These are phyloP conservation scores for Ophioninae sp. DNA, from an alignment of 2,888 invertebrate genomes.

Conservation along the genomic window DNA sequence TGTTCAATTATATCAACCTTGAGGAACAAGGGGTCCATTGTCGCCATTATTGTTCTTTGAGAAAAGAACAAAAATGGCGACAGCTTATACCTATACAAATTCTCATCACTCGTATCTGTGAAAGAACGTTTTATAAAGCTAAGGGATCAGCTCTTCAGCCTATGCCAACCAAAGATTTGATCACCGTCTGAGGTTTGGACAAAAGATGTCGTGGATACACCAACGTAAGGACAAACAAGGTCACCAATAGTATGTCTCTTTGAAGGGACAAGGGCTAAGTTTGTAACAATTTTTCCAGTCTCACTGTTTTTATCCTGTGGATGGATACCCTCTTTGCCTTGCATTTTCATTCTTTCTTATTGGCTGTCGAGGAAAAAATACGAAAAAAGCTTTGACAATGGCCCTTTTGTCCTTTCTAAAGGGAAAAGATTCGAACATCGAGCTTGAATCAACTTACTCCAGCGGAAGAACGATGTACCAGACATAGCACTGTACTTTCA, in stretches of 20 bases:
- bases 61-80: too few relatives aligned
- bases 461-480: slow-evolving; percentile 18
- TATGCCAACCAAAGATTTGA: neutral
- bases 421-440: slow-evolving; percentile 17
- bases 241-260: too few relatives aligned
- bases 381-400: slow-evolving; percentile 20
- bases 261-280: neutral
- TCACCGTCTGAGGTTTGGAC: slow-evolving; percentile 6
- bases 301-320: neutral
- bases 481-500: slow-evolving; percentile 31
- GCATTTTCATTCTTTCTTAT: slow-evolving; percentile 7
- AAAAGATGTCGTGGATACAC: neutral
- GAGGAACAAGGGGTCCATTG: too few relatives aligned
- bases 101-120: too few relatives aligned
- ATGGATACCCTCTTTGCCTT: neutral
- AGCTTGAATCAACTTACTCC: slow-evolving; percentile 32
- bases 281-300: slow-evolving; percentile 3
- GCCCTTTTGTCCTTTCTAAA: slow-evolving; percentile 20
- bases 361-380: neutral
- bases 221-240: too few relatives aligned
- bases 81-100: too few relatives aligned
- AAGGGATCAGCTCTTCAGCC: too few relatives aligned
- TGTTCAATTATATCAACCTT: too few relatives aligned
- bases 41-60: too few relatives aligned
- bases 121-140: too few relatives aligned